These are phyloP conservation scores for Coranthus polyacanthus DNA, from an alignment of 2,797 vertebrate genomes.

Conservation along the genomic window DNA sequence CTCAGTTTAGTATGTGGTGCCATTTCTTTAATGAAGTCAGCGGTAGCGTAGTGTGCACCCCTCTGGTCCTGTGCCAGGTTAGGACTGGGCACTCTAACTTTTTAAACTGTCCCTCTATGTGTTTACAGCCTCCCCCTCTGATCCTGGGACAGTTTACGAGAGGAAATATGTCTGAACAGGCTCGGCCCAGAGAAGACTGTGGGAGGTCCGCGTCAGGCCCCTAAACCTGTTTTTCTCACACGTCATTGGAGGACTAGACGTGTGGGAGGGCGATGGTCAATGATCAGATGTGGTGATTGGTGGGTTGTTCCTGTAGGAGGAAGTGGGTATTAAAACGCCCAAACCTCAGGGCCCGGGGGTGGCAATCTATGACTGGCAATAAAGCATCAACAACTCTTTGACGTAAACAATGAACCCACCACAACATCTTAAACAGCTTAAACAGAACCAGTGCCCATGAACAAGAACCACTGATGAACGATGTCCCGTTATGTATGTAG, in stretches of 20 bases:
- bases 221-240: slow-evolving; percentile 37
- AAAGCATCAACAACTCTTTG: slow-evolving; percentile 69
- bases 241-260: slow-evolving; percentile 34
- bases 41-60: slow-evolving; percentile 8
- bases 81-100: slow-evolving; percentile 22
- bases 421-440: slow-evolving; percentile 44
- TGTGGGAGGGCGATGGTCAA: slow-evolving; percentile 45
- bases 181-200: slow-evolving; percentile 52
- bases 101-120: slow-evolving; percentile 35
- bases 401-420: slow-evolving; percentile 63
- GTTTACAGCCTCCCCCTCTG: slow-evolving; percentile 70
- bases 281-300: slow-evolving; percentile 56
- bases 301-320: slow-evolving; percentile 48
- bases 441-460: slow-evolving; percentile 9
- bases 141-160: slow-evolving; percentile 74
- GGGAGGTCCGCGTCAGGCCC: slow-evolving; percentile 55
- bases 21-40: slow-evolving; percentile 32
- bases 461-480: slow-evolving; percentile 30
- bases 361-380: slow-evolving; percentile 62
- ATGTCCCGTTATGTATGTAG: neutral
- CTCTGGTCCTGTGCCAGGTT: slow-evolving; percentile 15
- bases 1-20: slow-evolving; percentile 7
- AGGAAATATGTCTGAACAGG: slow-evolving; percentile 62
- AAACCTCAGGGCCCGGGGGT: slow-evolving; percentile 71
- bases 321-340: slow-evolving; percentile 55